Conservation (phyloP, 2,797 vertebrate genomes). For the Malurus leucopterus region DNA sequence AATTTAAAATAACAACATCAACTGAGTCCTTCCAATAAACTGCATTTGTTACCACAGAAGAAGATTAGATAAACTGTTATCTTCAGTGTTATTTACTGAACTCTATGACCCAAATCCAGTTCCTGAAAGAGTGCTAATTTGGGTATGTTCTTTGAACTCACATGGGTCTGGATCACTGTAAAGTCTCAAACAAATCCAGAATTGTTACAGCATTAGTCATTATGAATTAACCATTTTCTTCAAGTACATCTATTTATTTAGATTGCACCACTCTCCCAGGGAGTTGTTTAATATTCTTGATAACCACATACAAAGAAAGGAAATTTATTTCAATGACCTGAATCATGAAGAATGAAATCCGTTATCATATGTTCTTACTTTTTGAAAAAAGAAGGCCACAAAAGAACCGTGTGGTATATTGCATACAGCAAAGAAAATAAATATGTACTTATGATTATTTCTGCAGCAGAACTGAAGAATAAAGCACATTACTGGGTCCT, state of each 20-base stretch:
- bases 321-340: background rate
- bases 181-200: background rate
- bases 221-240: background rate
- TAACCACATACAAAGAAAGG: background rate
- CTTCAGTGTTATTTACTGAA: background rate
- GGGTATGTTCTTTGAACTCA: background rate
- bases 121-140: background rate
- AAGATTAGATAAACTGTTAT: background rate
- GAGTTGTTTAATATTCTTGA: background rate
- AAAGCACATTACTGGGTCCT: background rate
- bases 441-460: background rate
- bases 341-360: background rate
- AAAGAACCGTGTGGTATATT: background rate
- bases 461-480: background rate
- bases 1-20: background rate
- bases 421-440: background rate
- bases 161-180: background rate
- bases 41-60: background rate
- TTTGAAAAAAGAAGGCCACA: background rate
- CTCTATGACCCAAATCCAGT: background rate
- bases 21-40: background rate
- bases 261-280: background rate
- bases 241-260: background rate
- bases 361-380: background rate
- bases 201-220: background rate